These are phyloP conservation scores for Myotis davidii DNA, from an alignment of 2,113 vertebrate species.

Conservation along the genomic window DNA sequence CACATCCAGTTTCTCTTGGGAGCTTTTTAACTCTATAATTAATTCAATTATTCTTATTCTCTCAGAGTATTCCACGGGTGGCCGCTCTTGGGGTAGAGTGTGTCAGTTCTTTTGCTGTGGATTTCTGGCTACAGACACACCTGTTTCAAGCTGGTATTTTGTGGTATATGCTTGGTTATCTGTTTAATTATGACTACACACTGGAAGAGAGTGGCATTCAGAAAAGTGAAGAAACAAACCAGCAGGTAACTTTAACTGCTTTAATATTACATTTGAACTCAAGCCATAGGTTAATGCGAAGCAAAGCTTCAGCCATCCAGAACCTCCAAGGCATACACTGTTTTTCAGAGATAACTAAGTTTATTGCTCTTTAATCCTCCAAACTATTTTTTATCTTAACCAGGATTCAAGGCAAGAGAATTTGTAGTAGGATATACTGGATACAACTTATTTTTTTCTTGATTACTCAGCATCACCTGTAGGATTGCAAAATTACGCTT, in stretches of 20 bases:
- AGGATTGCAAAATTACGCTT: neutral
- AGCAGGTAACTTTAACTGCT: constrained; percentile 87
- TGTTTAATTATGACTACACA: constrained; percentile 98
- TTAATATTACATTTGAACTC: neutral
- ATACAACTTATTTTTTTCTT: neutral
- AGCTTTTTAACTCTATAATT: neutral
- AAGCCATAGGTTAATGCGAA: neutral
- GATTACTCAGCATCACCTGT: neutral
- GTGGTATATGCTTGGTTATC: constrained; percentile 95
- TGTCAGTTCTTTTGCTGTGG: constrained; percentile 96
- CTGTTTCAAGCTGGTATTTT: constrained; percentile 96
- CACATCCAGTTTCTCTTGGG: neutral
- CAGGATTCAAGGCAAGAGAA: neutral
- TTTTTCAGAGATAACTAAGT: neutral
- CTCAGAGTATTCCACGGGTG: constrained; percentile 92
- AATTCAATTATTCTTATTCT: neutral
- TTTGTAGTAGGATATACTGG: neutral
- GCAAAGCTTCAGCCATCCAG: neutral
- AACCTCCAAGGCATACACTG: neutral
- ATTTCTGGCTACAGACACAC: constrained; percentile 97
- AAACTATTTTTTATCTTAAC: neutral
- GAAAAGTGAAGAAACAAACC: constrained; percentile 96
- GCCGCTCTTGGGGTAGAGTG: constrained; percentile 94
- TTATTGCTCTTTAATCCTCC: neutral
- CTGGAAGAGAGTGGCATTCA: constrained; percentile 98